A percentile compares a stretch with the other conserved stretches of the same genome.
Conservation (phyloP, 2,888 invertebrate species). For the Acanthococcus lagerstroemiae region DNA sequence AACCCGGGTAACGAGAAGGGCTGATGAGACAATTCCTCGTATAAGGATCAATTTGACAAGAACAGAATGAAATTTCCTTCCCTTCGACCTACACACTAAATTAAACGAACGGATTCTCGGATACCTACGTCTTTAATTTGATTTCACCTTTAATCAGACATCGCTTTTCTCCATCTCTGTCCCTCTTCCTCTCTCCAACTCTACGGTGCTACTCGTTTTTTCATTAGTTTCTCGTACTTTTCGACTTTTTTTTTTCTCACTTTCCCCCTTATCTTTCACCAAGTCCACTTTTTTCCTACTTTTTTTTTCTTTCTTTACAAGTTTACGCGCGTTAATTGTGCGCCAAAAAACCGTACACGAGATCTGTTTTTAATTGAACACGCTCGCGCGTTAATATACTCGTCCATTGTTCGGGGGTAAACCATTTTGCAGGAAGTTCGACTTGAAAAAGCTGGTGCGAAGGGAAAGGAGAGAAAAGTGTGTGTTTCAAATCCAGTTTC, state of each 20-base stretch:
- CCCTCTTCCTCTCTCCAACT: neutral
- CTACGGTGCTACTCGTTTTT: no score
- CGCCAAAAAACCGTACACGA: conserved; percentile 12
- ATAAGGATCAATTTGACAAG: conserved; percentile 26
- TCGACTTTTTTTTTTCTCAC: neutral
- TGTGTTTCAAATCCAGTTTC: no score
- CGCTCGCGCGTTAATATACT: no score
- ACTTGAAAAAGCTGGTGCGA: no score
- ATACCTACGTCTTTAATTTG: conserved; percentile 25
- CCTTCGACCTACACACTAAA: conserved; percentile 16
- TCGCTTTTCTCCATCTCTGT: conserved; percentile 6
- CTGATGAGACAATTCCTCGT: conserved; percentile 22
- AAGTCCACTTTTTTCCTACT: neutral
- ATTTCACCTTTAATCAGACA: conserved; percentile 26
- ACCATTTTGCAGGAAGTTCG: no score
- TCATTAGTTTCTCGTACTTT: neutral
- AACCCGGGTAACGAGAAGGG: conserved; percentile 2
- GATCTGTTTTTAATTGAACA: conserved; percentile 20
- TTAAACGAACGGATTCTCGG: conserved; percentile 26
- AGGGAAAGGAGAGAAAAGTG: no score
- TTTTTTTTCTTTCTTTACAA: neutral
- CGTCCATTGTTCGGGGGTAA: no score
- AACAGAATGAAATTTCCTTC: conserved; percentile 23
- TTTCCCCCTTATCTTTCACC: neutral
- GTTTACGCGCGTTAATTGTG: conserved; percentile 17